Percentiles rank a stretch among this genome's conserved stretches.
These are phyloP conservation scores for Salvelinus namaycush DNA, from an alignment of 2,113 vertebrate genomes.

Conservation along the genomic window DNA sequence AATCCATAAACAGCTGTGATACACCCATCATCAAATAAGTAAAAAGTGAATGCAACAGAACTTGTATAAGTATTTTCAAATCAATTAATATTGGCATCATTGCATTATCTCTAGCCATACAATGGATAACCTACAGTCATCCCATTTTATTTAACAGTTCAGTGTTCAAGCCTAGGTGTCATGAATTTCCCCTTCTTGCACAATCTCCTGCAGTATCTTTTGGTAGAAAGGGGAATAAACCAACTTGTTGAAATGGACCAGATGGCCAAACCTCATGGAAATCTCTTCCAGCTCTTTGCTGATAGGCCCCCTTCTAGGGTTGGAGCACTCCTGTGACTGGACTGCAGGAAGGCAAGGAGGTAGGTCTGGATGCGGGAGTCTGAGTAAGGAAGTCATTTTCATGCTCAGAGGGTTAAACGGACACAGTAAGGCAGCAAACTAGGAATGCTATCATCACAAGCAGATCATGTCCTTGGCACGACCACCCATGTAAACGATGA, in stretches of 20 bases:
- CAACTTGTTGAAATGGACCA: slow-evolving; percentile 95
- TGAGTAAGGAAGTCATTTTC: slow-evolving; percentile 46
- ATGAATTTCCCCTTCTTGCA: slow-evolving; percentile 57
- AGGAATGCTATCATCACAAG: no score
- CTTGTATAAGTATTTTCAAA: not conserved
- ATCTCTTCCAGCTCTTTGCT: slow-evolving; percentile 87
- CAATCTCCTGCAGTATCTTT: slow-evolving; percentile 79
- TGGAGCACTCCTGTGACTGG: slow-evolving; percentile 74
- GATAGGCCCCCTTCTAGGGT: slow-evolving; percentile 83
- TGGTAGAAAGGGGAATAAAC: slow-evolving; percentile 95
- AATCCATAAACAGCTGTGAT: not conserved
- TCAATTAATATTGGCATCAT: not conserved
- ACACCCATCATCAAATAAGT: not conserved
- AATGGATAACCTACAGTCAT: not conserved
- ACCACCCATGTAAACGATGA: no score
- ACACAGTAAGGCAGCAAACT: no score
- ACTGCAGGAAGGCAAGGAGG: slow-evolving; percentile 82
- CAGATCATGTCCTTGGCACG: no score
- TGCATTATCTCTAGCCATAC: not conserved
- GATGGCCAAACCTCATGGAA: slow-evolving; percentile 81
- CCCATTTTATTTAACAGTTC: not conserved
- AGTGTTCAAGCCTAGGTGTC: slow-evolving; percentile 38
- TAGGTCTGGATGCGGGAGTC: slow-evolving; percentile 87
- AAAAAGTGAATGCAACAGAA: not conserved
- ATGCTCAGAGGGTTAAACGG: no score